Conservation (phyloP, 2,797 vertebrate species). For the Telmatherina bonti region DNA sequence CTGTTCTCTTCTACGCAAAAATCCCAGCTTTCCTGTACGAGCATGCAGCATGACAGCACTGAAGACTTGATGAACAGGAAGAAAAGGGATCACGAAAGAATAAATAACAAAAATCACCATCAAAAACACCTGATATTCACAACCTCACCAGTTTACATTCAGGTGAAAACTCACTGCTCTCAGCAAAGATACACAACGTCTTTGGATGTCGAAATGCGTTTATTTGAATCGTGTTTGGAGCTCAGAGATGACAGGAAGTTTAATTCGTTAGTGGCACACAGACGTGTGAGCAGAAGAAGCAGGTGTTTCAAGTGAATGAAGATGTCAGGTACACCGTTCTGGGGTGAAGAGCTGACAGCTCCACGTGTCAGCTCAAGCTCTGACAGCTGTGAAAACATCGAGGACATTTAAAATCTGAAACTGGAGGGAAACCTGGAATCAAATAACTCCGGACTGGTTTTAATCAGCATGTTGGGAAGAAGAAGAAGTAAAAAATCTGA, state of each 20-base stretch:
- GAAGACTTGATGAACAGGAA: too few relatives aligned
- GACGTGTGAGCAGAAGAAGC: not conserved
- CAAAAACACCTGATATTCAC: not conserved
- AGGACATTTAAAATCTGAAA: not conserved
- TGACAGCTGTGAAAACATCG: not conserved
- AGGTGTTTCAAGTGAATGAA: not conserved
- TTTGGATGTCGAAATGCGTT: not conserved
- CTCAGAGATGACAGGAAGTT: not conserved
- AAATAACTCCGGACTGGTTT: not conserved
- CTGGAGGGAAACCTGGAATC: not conserved
- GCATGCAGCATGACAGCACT: too few relatives aligned
- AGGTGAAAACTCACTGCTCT: not conserved
- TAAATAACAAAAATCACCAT: not conserved
- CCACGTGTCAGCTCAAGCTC: constrained; percentile 1
- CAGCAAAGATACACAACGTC: not conserved
- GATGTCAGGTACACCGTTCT: not conserved
- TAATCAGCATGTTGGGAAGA: not conserved
- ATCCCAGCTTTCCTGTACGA: too few relatives aligned
- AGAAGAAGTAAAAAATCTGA: not conserved
- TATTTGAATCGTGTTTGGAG: not conserved
- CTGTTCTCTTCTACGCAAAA: too few relatives aligned
- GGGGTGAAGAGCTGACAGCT: constrained; percentile 1
- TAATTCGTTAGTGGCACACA: not conserved
- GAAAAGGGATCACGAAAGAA: not conserved
- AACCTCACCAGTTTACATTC: not conserved